Base-by-base conservation (phyloP, 2,797 vertebrate species). In the Microctenopoma steveboyesi region DNA sequence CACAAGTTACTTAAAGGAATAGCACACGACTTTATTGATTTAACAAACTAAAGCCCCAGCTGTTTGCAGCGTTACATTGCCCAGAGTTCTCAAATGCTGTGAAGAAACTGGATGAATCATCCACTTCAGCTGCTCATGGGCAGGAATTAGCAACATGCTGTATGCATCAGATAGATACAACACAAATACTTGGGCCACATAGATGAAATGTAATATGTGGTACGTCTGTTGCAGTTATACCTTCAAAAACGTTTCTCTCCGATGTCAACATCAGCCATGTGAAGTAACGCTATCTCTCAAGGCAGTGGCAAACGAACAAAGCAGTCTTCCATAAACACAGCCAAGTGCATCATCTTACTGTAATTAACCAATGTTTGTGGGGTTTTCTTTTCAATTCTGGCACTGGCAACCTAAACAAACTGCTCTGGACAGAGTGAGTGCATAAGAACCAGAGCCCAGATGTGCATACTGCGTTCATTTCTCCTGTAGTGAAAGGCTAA, bases 301-400 rank as follows among this genome's bases (percentile, higher is more conserved):
- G 13, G 56, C 59, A 74, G 72, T 71, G 74, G 59, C 65, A 76
- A 70, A 78, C 45, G 1, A 85, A 64, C 54, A 75, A 64, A 53
- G 8, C 66, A 74, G 86, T 92, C 89, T 91, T 93, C 89, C 88
- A 86, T 87, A 80, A 71, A 73, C 40, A 28, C 57, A 75, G 30
- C 45, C 7, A 15, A 39, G 14, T 9, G 33, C 30, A 16, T 61
- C 33, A 61, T 37, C 46, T 43, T 16, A 15, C 14, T 43, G 42
- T 15, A 45, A 45, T 5, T 50, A 18, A 35, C 33, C 46, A 49
- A 16, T 49, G 25, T 50, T 43, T 14, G 13, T 42, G 3, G 12
- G 12, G 3, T 13, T 40, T 40, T 40, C 13, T 12, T 40, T 42
- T 15, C 42, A 35, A 6, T 28, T 69, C 45, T 51, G 39, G 48